Percentiles rank a stretch among this genome's conserved stretches.
Conservation (phyloP, 2,113 vertebrate species). For the Coturnix japonica region DNA sequence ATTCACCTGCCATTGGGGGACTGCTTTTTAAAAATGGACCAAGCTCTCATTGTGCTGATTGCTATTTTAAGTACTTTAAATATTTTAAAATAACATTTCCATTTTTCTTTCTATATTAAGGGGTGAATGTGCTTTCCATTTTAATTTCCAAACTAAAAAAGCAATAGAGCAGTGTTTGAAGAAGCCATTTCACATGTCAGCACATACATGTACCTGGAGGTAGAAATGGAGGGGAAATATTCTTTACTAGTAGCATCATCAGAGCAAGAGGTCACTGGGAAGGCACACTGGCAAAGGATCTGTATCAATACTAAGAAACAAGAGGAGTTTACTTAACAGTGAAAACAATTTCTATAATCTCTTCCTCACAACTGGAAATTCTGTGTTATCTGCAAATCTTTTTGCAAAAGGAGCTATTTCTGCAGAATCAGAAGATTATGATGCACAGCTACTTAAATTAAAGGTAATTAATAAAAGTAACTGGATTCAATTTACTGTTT, state of each 20-base stretch:
- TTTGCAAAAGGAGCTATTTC: background rate
- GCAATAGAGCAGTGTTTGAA: background rate
- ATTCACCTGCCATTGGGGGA: background rate
- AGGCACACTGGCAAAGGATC: background rate
- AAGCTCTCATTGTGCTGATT: background rate
- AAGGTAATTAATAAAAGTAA: background rate
- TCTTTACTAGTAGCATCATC: background rate
- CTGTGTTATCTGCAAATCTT: background rate
- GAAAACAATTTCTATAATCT: background rate
- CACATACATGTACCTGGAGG: background rate
- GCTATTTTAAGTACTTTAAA: slow-evolving; percentile 9
- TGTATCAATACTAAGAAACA: background rate
- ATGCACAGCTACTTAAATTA: background rate
- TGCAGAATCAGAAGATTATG: background rate
- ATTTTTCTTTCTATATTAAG: slow-evolving; percentile 6
- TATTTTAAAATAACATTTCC: slow-evolving; percentile 11
- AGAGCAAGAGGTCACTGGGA: background rate
- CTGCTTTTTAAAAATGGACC: slow-evolving; percentile 17
- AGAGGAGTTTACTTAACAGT: background rate
- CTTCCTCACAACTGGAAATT: background rate
- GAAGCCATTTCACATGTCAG: background rate
- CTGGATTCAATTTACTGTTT: background rate
- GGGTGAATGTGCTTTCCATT: background rate
- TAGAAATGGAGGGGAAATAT: background rate
- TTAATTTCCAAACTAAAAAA: slow-evolving; percentile 28